phyloP scores from a whole-genome alignment of 2,113 vertebrate species.

The Trochalopteron elliotii region DNA sequence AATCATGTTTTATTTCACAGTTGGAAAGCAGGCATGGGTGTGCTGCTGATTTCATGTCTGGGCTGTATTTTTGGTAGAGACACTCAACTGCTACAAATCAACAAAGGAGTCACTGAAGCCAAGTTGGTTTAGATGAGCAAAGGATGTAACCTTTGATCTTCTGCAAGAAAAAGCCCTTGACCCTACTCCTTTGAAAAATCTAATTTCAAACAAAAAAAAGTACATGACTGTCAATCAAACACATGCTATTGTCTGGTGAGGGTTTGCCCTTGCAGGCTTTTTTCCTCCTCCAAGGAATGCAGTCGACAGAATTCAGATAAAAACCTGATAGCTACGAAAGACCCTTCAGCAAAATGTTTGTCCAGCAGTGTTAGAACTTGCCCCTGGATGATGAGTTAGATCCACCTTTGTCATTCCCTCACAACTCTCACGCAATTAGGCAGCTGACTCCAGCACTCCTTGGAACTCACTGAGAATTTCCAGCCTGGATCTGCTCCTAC shows the following conservation, averaged over 20 bases:
- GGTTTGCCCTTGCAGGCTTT: neutral
- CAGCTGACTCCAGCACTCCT: neutral
- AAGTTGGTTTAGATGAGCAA: neutral
- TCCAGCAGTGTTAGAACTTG: constrained; percentile 53
- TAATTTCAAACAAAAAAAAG: constrained; percentile 15
- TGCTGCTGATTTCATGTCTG: constrained; percentile 18
- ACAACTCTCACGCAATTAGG: neutral
- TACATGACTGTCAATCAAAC: neutral
- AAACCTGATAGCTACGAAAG: constrained; percentile 29
- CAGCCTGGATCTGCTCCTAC: neutral
- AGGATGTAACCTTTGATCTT: constrained; percentile 13
- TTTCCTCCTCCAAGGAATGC: constrained; percentile 33
- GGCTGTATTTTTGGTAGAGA: neutral
- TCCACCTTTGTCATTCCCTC: constrained; percentile 7
- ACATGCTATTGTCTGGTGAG: neutral
- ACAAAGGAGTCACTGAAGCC: neutral
- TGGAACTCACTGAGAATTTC: neutral
- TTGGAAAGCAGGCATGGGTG: neutral
- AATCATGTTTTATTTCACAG: constrained; percentile 29
- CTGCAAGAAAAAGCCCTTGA: constrained; percentile 15
- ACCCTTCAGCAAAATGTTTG: constrained; percentile 64
- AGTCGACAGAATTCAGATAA: constrained; percentile 8
- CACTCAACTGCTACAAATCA: neutral
- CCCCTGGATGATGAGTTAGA: constrained; percentile 23
- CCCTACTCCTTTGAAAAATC: constrained; percentile 5